Evolutionary conservation across 2,797 vertebrate genomes (phyloP).

Genomic region (Channallabes apus): DNA sequence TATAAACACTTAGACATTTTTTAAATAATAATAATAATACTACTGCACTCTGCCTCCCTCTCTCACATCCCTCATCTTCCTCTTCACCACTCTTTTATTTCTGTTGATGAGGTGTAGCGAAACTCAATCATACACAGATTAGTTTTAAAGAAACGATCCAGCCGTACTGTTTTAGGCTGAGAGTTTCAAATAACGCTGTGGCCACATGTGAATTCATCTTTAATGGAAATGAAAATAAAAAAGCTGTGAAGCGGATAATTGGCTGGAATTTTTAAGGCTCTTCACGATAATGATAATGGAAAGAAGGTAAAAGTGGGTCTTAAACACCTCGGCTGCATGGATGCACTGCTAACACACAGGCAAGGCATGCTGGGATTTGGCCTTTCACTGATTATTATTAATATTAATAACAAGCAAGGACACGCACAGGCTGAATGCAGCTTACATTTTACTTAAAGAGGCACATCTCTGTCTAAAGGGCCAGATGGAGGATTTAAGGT

Average conservation of each 20-base stretch:
- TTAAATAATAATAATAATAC: neutral
- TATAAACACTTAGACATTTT: neutral
- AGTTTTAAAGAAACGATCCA: constrained; percentile 51
- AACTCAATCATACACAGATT: constrained; percentile 56
- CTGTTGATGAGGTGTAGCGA: constrained; percentile 40
- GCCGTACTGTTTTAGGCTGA: constrained; percentile 48
- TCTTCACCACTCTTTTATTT: neutral
- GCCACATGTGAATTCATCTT: constrained; percentile 66
- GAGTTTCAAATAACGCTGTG: constrained; percentile 57
- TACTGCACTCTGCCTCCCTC: neutral
- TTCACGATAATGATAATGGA: constrained; percentile 79
- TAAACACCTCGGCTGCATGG: constrained; percentile 70
- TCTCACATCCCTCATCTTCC: neutral
- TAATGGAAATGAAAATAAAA: constrained; percentile 74
- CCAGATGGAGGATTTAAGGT: neutral
- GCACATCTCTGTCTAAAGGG: neutral
- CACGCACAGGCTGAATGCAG: neutral
- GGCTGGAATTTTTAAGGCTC: constrained; percentile 67
- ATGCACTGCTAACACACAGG: constrained; percentile 62
- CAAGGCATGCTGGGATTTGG: constrained; percentile 63
- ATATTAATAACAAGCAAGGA: constrained; percentile 13
- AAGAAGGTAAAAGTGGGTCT: constrained; percentile 69
- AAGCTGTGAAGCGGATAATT: constrained; percentile 73
- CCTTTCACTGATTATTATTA: constrained; percentile 26
- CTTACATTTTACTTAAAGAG: constrained; percentile 5